These are phyloP conservation scores for Calephelis nemesis DNA, from an alignment of 1,140 invertebrate species.

Conservation along the genomic window DNA sequence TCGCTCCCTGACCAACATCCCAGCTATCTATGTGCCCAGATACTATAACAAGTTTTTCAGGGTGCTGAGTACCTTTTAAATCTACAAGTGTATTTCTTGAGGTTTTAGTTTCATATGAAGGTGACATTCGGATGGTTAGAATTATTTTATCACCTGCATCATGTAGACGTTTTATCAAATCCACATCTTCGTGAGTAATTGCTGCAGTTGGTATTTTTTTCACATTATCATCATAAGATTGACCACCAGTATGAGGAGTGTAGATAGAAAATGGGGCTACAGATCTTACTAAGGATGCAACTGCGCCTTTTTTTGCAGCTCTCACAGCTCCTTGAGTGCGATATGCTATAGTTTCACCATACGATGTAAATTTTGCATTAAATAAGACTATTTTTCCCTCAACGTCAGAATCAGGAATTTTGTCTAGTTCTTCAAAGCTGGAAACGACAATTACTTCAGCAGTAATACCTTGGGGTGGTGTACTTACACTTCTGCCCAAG, in stretches of 20 bases:
- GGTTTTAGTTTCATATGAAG: constrained; percentile 72
- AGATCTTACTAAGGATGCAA: constrained; percentile 87
- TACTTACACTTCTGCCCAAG: constrained; percentile 72
- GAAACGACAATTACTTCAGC: constrained; percentile 85
- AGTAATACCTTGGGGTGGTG: constrained; percentile 82
- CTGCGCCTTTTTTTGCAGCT: constrained; percentile 85
- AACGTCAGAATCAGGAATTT: constrained; percentile 71
- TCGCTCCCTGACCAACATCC: constrained; percentile 93
- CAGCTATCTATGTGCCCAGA: constrained; percentile 94
- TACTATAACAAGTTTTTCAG: constrained; percentile 86
- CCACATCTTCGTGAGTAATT: constrained; percentile 90
- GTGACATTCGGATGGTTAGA: constrained; percentile 70
- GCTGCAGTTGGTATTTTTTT: constrained; percentile 88
- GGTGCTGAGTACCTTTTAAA: constrained; percentile 80
- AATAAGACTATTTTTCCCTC: constrained; percentile 88
- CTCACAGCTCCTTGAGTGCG: constrained; percentile 76
- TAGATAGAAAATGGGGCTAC: constrained; percentile 87
- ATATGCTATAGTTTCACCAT: constrained; percentile 80
- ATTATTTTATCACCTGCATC: constrained; percentile 80
- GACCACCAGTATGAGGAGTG: constrained; percentile 85
- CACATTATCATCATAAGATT: constrained; percentile 81
- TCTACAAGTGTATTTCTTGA: constrained; percentile 89
- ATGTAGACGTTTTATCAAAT: constrained; percentile 84
- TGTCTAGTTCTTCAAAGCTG: constrained; percentile 83
- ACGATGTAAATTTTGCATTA: constrained; percentile 83